Conservation (phyloP, 2,113 vertebrate genomes). For the Notiomystis cincta region DNA sequence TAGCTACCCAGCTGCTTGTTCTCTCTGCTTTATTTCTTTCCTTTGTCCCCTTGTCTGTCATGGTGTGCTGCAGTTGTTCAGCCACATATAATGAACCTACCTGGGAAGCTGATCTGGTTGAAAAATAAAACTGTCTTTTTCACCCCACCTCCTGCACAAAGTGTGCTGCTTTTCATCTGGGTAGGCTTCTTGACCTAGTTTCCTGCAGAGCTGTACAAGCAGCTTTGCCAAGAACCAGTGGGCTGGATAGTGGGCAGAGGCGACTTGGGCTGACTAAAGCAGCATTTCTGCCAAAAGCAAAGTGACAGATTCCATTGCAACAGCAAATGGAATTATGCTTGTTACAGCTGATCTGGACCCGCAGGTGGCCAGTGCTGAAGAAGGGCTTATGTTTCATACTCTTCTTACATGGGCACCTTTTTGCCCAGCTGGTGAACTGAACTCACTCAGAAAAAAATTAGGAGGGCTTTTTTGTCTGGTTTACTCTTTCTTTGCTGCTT, state of each 20-base stretch:
- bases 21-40: background rate
- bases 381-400: background rate
- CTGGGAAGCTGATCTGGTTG: background rate
- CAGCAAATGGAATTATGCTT: background rate
- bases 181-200: constrained; percentile 59
- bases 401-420: background rate
- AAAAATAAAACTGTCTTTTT: background rate
- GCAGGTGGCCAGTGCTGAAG: background rate
- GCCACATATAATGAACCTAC: background rate
- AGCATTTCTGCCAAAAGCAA: background rate
- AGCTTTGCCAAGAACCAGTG: constrained; percentile 28
- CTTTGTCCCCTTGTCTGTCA: background rate
- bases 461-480: background rate
- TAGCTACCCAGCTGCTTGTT: background rate
- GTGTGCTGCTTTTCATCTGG: background rate
- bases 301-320: background rate
- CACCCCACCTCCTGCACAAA: background rate
- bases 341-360: background rate
- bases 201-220: background rate
- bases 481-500: background rate
- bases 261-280: background rate
- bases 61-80: background rate
- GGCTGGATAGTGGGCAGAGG: constrained; percentile 21
- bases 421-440: background rate
- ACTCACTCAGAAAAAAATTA: background rate